Percentiles rank a stretch among this genome's conserved stretches.
Evolutionary conservation across 2,113 vertebrate genomes (phyloP).

Genomic region (Macaca mulatta): DNA sequence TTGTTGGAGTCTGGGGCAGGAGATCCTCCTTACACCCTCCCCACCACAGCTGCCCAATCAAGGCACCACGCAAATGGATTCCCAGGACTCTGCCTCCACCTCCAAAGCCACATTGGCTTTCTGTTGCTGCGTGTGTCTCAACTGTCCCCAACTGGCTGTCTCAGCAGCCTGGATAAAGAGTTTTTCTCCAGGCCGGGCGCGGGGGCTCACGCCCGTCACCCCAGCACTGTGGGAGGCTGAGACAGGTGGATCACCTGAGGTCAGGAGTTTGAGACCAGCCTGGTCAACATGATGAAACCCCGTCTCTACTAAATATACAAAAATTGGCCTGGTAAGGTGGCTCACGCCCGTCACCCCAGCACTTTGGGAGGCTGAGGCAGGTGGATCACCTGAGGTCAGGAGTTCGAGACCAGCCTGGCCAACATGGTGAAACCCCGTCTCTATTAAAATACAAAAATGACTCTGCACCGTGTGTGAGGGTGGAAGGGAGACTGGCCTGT

Average conservation of each 20-base stretch:
- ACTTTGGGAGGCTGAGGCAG: too few species aligned
- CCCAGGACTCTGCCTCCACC: fast-evolving
- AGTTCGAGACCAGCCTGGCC: not conserved
- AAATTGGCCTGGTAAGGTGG: too few species aligned
- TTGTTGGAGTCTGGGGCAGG: fast-evolving
- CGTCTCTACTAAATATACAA: too few species aligned
- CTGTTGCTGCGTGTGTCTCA: fast-evolving
- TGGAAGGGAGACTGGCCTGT: too few species aligned
- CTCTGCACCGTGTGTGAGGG: too few species aligned
- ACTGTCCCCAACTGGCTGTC: fast-evolving
- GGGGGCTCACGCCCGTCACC: too few species aligned
- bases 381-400: fast-evolving
- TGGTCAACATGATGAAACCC: fast-evolving
- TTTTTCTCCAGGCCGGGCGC: not conserved
- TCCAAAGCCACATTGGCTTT: fast-evolving
- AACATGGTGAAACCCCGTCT: fast-evolving
- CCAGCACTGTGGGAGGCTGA: too few species aligned
- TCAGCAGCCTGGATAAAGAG: too few species aligned
- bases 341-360: too few species aligned
- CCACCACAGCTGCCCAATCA: fast-evolving
- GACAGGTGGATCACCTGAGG: fast-evolving
- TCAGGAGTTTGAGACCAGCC: fast-evolving
- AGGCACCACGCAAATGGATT: fast-evolving
- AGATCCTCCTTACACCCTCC: not conserved
- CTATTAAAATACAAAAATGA: too few species aligned